Conservation (phyloP, 2,113 vertebrate genomes). For the Camelus bactrianus region DNA sequence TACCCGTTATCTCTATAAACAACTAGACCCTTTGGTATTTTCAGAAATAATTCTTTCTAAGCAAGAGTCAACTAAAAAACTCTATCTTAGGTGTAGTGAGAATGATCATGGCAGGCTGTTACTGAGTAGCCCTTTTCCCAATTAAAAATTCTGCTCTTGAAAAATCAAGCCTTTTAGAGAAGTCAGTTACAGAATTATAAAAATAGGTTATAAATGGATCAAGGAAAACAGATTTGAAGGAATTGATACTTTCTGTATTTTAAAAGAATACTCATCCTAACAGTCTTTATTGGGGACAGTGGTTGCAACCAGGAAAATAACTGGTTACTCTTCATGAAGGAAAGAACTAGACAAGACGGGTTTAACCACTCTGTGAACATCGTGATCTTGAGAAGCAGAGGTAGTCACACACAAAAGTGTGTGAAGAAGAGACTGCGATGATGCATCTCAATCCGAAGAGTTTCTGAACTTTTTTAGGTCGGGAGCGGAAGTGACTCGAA, state of each 20-base stretch:
- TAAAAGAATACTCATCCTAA: background rate
- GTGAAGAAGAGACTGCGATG: background rate
- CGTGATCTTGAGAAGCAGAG: background rate
- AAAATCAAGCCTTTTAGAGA: background rate
- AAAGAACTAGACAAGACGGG: background rate
- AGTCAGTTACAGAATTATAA: background rate
- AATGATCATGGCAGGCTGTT: background rate
- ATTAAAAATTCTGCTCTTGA: background rate
- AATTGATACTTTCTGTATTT: background rate
- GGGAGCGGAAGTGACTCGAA: background rate
- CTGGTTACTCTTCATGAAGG: background rate
- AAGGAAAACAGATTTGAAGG: slow-evolving; percentile 1
- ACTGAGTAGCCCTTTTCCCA: background rate
- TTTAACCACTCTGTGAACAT: background rate
- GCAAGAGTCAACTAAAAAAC: background rate
- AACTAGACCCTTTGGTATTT: too few relatives aligned
- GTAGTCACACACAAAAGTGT: background rate
- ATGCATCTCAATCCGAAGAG: background rate
- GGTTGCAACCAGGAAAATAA: background rate
- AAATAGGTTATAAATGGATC: background rate
- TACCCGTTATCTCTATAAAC: background rate
- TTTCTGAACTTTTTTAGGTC: background rate
- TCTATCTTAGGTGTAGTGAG: background rate
- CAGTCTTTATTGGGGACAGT: background rate
- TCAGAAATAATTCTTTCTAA: background rate